Evolutionary conservation across 2,113 vertebrate genomes (phyloP).

Genomic region (Miniopterus natalensis): DNA sequence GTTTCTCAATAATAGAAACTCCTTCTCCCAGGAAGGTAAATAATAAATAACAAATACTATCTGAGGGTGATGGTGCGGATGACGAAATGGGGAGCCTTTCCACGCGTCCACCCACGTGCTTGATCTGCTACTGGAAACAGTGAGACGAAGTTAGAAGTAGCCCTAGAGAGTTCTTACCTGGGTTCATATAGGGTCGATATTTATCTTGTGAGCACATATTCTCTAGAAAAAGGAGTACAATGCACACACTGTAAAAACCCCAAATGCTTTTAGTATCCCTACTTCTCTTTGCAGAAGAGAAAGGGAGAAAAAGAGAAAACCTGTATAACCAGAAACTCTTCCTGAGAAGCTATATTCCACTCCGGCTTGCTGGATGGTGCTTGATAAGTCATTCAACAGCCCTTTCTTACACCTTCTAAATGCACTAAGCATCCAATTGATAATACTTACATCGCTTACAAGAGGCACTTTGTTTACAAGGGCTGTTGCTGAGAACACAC

Average conservation of each 20-base stretch:
- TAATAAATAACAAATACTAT: too few species aligned
- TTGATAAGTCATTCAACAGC: neutral
- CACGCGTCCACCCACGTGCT: neutral
- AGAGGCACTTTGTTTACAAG: conserved; percentile 50
- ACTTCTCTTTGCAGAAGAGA: neutral
- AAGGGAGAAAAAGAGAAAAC: neutral
- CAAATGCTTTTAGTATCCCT: conserved; percentile 39
- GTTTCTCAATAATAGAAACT: neutral
- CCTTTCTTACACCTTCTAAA: conserved; percentile 30
- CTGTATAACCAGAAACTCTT: neutral
- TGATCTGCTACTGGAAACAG: neutral
- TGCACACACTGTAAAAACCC: neutral
- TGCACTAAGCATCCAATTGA: neutral
- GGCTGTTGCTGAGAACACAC: neutral
- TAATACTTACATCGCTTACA: neutral
- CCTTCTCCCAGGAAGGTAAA: neutral
- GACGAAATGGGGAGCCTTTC: neutral
- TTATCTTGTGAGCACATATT: neutral
- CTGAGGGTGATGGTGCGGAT: neutral
- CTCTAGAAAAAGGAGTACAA: neutral
- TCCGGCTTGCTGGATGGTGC: neutral
- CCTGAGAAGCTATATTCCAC: neutral
- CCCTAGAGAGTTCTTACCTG: neutral
- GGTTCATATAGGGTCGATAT: neutral
- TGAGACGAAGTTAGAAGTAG: neutral